Evolutionary conservation across 2,888 invertebrate species (phyloP), one percentile per base, ranked within the genome.

Genomic region (Archips crataeganus): DNA sequence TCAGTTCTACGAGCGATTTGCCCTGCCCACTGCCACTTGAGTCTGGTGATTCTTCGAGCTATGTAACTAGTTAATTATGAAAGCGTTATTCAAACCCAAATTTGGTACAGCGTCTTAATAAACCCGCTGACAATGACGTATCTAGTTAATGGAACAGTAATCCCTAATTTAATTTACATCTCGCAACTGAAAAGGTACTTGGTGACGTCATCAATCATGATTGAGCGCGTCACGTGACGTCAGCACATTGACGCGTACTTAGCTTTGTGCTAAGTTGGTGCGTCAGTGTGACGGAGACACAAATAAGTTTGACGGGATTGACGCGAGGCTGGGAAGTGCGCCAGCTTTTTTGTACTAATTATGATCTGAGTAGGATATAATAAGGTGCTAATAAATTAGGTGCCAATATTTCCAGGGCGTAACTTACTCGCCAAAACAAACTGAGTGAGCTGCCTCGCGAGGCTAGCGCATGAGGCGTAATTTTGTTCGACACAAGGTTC

Each of bases 241-340:
- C 49, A 36, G 65, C 65, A 65, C 65, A 51, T 51, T 65, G 63
- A 62, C 62, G 62, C 47, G 63, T 63, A 63, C 47, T 63, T 47
- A 34, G 57, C 57, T 57, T 57, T 57, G 60, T 60, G 49, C 34
- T 6, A 9, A 47, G 63, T 13, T 63, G 63, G 42, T 32, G 64
- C 32, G 64, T 36, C 64, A 64, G 11, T 11, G 47, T 8, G 11
- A 57, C 57, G n/a, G 32, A 57, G 57, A 32, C 32, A 32, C 54
- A 15, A 54, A 39, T 39, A 39, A 57, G 57, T 57, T 57, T 57
- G 57, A 57, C 32, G 57, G 32, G 10, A 23, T 57, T 57, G 57
- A 57, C 57, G 57, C 57, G 57, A 0, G 2, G 32, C 39, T 39
- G 4, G 32, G 57, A 10, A 32, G 10, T 9, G 11, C 10, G 57